Evolutionary conservation across 2,797 vertebrate species (phyloP), one percentile per base, ranked within the genome.

Genomic region (Lagocephalus sceleratus): DNA sequence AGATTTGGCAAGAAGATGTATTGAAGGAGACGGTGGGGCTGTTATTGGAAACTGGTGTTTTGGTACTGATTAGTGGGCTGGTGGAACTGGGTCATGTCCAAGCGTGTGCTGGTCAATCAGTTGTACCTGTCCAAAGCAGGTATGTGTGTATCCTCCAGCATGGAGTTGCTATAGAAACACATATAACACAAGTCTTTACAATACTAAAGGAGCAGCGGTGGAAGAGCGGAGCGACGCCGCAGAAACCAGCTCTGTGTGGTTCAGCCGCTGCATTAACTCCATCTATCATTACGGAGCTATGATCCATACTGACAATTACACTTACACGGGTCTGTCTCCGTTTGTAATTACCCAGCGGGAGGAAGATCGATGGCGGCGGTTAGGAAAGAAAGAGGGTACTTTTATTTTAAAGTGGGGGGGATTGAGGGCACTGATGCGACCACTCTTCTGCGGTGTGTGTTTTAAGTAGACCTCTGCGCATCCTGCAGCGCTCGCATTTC

Each of bases 271-370:
- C 71, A 71, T 64, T 46, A 74, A 74, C 60, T 64, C 50, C 42
- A 40, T 45, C 14, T 63, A 65, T 74, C 63, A 82, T 35, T 35
- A 35, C 68, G 68, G 73, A 71, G 51, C 42, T 47, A 55, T 71
- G 79, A 70, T 71, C 48, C 71, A 71, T 71, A 70, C 47, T 57
- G 75, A 71, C 49, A 78, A 67, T 66, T 20, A 68, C 59, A 17
- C 60, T 25, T 64, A 46, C 46, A 1, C 54, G 66, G 71, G 57
- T 78, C 78, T 65, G 23, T 57, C 46, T 62, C 48, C 59, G 67
- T 58, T 26, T 61, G 61, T 63, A 70, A 68, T 78, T 60, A 62
- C 68, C 76, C 61, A 59, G 58, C 48, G 52, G 58, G 41, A 68
- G 44, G 51, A 73, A 60, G 58, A 78, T 77, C 10, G 51, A 62